A percentile compares a stretch with the other conserved stretches of the same genome.
Conservation (phyloP, 2,888 invertebrate species). For the Drosophila birchii region DNA sequence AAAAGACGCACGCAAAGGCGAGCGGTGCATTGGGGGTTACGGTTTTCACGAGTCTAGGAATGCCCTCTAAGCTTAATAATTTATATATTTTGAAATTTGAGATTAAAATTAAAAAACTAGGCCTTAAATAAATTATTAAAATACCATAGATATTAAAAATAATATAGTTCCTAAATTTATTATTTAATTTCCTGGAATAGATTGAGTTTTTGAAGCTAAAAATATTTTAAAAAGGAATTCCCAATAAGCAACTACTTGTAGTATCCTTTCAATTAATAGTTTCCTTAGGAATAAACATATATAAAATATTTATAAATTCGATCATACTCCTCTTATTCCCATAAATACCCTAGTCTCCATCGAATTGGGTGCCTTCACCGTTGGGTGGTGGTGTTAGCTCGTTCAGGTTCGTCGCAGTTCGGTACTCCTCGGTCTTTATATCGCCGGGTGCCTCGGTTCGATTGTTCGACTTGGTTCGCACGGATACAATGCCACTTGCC, state of each 20-base stretch:
- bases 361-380: constrained; percentile 18
- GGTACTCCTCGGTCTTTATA: constrained; percentile 52
- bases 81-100: rapidly evolving
- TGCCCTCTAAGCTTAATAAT: background rate
- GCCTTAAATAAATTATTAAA: background rate
- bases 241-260: too few relatives aligned
- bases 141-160: background rate
- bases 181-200: background rate
- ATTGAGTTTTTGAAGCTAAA: background rate
- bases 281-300: too few relatives aligned
- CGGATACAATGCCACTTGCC: constrained; percentile 62
- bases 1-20: constrained; percentile 38
- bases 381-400: constrained; percentile 16
- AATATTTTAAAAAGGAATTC: background rate
- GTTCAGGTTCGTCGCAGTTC: constrained; percentile 53
- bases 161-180: background rate
- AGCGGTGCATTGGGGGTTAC: background rate
- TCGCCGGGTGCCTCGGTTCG: constrained; percentile 35
- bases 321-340: constrained; percentile 8
- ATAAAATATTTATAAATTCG: background rate
- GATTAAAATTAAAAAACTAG: background rate
- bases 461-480: constrained; percentile 50
- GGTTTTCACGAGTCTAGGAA: background rate
- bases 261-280: too few relatives aligned
- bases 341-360: background rate